Evolutionary conservation across 2,113 vertebrate genomes (phyloP).

Genomic region (Tenebrosternarchus preto): DNA sequence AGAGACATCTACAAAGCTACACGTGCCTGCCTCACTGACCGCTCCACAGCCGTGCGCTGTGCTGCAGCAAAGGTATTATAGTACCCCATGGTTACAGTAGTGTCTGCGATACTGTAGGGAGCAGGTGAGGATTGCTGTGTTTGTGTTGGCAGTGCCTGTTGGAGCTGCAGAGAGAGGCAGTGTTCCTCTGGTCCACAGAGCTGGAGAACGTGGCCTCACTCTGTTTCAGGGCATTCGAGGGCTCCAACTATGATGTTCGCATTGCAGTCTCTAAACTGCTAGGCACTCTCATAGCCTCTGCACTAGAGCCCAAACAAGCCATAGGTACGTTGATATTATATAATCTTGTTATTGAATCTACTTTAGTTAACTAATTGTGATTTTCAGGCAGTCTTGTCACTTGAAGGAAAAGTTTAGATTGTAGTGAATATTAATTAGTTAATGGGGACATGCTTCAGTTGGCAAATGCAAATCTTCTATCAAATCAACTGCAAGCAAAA

Average conservation of each 20-base stretch:
- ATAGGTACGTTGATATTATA: constrained; percentile 69
- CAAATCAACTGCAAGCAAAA: too few species aligned
- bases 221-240: constrained; percentile 93
- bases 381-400: too few species aligned
- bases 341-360: too few species aligned
- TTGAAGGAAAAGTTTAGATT: too few species aligned
- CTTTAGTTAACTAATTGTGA: too few species aligned
- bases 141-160: constrained; percentile 82
- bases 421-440: too few species aligned
- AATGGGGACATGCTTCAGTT: too few species aligned
- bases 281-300: constrained; percentile 85
- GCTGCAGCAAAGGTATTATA: constrained; percentile 86
- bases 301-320: constrained; percentile 75
- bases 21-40: constrained; percentile 84
- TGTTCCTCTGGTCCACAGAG: constrained; percentile 89
- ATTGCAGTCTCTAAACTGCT: constrained; percentile 85
- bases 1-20: constrained; percentile 94
- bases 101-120: neutral
- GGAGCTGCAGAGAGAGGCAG: constrained; percentile 90
- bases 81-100: neutral
- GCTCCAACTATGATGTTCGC: constrained; percentile 86
- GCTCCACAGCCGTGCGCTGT: constrained; percentile 92
- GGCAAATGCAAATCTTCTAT: too few species aligned
- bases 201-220: constrained; percentile 87
- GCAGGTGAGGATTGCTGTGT: neutral